These are phyloP conservation scores for Allophyes oxyacanthae DNA, from an alignment of 2,888 invertebrate species.

Conservation along the genomic window DNA sequence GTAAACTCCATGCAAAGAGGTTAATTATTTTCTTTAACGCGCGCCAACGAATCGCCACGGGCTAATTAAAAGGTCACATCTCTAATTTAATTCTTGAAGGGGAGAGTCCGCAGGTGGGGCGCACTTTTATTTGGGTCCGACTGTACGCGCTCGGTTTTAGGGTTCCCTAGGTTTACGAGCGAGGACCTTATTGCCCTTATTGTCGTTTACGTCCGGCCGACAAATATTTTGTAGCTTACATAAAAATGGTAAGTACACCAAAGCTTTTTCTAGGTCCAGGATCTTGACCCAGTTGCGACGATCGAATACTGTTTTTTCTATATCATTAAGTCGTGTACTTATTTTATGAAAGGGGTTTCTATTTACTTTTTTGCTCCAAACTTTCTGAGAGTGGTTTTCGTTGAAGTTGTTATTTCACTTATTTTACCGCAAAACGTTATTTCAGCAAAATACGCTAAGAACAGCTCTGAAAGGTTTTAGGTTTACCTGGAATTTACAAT, in stretches of 20 bases:
- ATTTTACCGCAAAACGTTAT: conserved; percentile 34
- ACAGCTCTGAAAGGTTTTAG: conserved; percentile 10
- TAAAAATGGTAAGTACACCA: conserved; percentile 30
- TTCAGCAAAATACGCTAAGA: conserved; percentile 11
- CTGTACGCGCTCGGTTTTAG: conserved; percentile 25
- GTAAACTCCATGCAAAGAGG: conserved; percentile 59
- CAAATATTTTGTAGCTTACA: conserved; percentile 41
- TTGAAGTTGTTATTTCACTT: conserved; percentile 35
- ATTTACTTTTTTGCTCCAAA: conserved; percentile 35
- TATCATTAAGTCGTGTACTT: conserved; percentile 38
- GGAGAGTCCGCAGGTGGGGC: conserved; percentile 41
- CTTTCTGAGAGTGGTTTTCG: conserved; percentile 18
- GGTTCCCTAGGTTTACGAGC: conserved; percentile 37
- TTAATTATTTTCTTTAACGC: conserved; percentile 65
- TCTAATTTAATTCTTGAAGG: conserved; percentile 61
- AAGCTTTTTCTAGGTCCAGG: conserved; percentile 18
- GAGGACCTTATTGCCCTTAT: conserved; percentile 27
- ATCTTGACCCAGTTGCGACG: conserved; percentile 40
- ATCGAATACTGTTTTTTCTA: conserved; percentile 41
- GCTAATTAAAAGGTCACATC: conserved; percentile 61
- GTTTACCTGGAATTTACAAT: conserved; percentile 6
- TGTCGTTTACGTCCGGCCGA: conserved; percentile 17
- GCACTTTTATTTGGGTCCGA: conserved; percentile 35
- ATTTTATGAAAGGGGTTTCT: conserved; percentile 43
- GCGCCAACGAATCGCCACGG: conserved; percentile 45